phyloP scores from a whole-genome alignment of 1,140 invertebrate species.

The Caenorhabditis elegans region WBcel235 BX284603.4:3978501-3979000 shows the following conservation, averaged over 20 bases:
- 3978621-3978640: background rate
- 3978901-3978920: too few relatives aligned
- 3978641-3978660: too few relatives aligned
- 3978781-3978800: background rate
- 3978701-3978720: background rate
- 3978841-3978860: background rate
- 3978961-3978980: too few relatives aligned
- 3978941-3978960: too few relatives aligned
- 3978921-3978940: too few relatives aligned
- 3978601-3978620: background rate
- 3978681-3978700: conserved; percentile 34
- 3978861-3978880: too few relatives aligned
- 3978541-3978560: background rate
- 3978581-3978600: background rate
- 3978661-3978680: background rate
- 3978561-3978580: background rate
- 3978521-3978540: background rate
- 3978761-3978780: background rate
- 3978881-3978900: too few relatives aligned
- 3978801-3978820: background rate
- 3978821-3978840: background rate
- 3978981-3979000: too few relatives aligned
- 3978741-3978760: background rate
- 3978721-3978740: background rate
- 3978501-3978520: background rate